Percentiles rank a stretch among this genome's conserved stretches.
Conservation (phyloP, 2,113 vertebrate genomes). For the Myiopsitta monachus region DNA sequence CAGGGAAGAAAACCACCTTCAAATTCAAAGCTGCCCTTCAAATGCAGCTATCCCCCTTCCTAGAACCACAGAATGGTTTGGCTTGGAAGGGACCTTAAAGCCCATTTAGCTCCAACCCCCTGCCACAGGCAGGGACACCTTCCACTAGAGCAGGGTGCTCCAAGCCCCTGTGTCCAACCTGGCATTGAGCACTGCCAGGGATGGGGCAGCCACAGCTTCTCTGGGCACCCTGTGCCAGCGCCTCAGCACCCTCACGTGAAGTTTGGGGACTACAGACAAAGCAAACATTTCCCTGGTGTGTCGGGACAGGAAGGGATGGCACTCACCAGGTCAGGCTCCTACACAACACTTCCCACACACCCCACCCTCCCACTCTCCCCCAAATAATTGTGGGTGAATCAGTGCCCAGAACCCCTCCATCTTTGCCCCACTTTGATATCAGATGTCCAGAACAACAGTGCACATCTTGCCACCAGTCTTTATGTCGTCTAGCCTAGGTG, state of each 20-base stretch:
- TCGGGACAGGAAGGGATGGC: neutral
- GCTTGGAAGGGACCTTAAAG: neutral
- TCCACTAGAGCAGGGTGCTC: too few species aligned
- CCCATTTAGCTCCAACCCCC: too few species aligned
- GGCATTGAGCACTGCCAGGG: neutral
- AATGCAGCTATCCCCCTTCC: neutral
- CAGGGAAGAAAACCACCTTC: neutral
- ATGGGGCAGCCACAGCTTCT: neutral
- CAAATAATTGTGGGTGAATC: neutral
- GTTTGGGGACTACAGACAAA: neutral
- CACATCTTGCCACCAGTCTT: neutral
- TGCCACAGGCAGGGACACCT: neutral
- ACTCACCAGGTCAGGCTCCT: neutral
- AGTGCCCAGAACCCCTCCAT: neutral
- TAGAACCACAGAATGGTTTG: neutral
- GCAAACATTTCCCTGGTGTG: neutral
- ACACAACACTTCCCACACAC: neutral
- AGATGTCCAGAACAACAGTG: neutral
- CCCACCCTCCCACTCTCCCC: neutral
- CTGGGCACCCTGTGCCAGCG: neutral
- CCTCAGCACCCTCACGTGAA: neutral
- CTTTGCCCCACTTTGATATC: neutral
- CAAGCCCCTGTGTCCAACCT: neutral
- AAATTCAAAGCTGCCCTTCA: neutral
- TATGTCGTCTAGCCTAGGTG: neutral